Base-by-base conservation (phyloP, 1,140 invertebrate genomes). In the Drosophila tani region DNA sequence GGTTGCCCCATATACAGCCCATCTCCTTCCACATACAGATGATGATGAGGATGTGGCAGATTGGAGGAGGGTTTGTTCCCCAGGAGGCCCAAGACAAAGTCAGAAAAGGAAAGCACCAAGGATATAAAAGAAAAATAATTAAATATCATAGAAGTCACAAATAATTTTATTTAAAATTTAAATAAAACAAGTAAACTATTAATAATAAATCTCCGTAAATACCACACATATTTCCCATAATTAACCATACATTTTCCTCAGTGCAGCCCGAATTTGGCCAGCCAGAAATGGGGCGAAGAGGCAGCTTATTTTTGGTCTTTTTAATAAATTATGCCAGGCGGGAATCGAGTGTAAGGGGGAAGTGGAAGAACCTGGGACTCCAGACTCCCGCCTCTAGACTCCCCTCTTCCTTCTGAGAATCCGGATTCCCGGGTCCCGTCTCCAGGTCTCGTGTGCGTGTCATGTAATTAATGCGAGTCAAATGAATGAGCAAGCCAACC, bases 391-490 rank as follows among this genome's bases (percentile, higher is more conserved):
- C 21, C 55, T 59, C 4, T 5, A 2, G 38, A 41, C 8, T 35
- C 19, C 56, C 12, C 12, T 5, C 35, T 12, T 2, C 35, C 35
- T 1, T 38, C 35, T 38, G 12, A 38, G 17, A 21, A 55, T 55
- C 51, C 51, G n/a, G 17, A 56, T 14, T 46, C 19, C 57, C n/a
- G 51, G 27, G 17, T 43, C 21, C 45, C 29, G 17, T 14, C 62
- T 43, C 50, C 43, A n/a, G 41, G 51, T 71, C 49, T 21, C 55
- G 29, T 73, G 70, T 87, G 85, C 84, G 84, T 88, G 81, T 88
- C 81, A 73, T 88, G 85, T 88, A 88, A 88, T 88, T 88, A 88
- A 88, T 90, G 78, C 85, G 77, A 79, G 71, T 79, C 84, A 88
- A 88, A 87, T 83, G 80, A 86, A 87, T 80, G 84, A 79, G 65